phyloP scores from a whole-genome alignment of 2,113 vertebrate genomes.

The Apus apus region DNA sequence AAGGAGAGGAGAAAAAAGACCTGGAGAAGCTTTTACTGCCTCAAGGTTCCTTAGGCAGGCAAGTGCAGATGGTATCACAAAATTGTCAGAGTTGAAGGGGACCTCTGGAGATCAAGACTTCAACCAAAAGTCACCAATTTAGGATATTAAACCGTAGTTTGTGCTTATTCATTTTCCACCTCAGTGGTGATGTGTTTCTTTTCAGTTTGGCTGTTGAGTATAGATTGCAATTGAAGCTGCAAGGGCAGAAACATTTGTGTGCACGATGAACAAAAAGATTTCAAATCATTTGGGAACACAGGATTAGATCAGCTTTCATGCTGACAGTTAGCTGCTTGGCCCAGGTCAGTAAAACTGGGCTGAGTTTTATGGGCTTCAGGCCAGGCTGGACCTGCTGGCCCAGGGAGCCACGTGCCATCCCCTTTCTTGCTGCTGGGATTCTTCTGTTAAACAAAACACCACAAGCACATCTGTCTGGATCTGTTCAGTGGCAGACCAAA shows the following conservation, averaged over 20 bases:
- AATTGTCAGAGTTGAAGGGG: too few species aligned
- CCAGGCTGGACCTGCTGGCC: not conserved
- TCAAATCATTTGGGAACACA: not conserved
- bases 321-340: not conserved
- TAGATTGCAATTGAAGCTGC: not conserved
- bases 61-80: rapidly evolving
- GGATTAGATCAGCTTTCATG: not conserved
- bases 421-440: not conserved
- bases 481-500: not conserved
- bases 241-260: not conserved
- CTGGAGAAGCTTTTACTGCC: not conserved
- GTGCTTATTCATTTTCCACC: not conserved
- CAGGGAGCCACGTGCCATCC: not conserved
- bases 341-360: not conserved
- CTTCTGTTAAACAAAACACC: not conserved
- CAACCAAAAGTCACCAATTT: not conserved
- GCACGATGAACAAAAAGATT: not conserved
- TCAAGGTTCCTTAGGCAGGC: too few species aligned
- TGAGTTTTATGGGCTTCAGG: not conserved
- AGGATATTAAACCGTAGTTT: not conserved
- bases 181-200: not conserved
- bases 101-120: not conserved
- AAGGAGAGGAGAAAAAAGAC: not conserved
- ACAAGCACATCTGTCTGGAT: not conserved
- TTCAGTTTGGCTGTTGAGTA: not conserved